Conservation (phyloP, 1,140 invertebrate genomes). For the Tetragonula clypearis region DNA sequence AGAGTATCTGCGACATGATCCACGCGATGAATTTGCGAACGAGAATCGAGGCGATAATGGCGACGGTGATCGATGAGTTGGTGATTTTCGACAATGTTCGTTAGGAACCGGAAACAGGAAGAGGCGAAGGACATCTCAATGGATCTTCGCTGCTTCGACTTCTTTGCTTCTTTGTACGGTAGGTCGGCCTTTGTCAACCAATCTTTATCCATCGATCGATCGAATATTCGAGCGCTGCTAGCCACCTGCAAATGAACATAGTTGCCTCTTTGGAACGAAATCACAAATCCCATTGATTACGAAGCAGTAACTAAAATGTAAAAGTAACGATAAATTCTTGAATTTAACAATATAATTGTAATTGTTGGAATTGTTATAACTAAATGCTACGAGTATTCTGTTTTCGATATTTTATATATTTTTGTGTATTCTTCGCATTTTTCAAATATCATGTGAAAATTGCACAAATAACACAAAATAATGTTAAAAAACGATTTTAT, state of each 20-base stretch:
- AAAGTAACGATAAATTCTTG: not conserved
- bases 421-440: too few species aligned
- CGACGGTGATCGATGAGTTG: conserved; percentile 33
- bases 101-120: conserved; percentile 72
- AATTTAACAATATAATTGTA: not conserved
- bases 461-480: too few species aligned
- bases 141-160: conserved; percentile 64
- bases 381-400: too few species aligned
- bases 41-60: conserved; percentile 36
- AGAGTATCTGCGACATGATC: conserved; percentile 34
- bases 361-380: too few species aligned
- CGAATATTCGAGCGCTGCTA: conserved; percentile 96
- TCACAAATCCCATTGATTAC: not conserved
- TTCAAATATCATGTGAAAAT: too few species aligned
- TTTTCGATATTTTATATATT: too few species aligned
- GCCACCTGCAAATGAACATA: conserved; percentile 89
- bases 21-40: conserved; percentile 40
- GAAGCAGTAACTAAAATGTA: not conserved
- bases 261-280: not conserved
- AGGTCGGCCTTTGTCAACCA: conserved; percentile 83
- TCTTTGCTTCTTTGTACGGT: conserved; percentile 61
- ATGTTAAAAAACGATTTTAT: too few species aligned
- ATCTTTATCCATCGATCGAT: conserved; percentile 98
- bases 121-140: conserved; percentile 58
- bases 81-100: conserved; percentile 50